These are phyloP conservation scores for Amblyjoppa fuscipennis DNA, from an alignment of 2,888 invertebrate species.

Conservation along the genomic window DNA sequence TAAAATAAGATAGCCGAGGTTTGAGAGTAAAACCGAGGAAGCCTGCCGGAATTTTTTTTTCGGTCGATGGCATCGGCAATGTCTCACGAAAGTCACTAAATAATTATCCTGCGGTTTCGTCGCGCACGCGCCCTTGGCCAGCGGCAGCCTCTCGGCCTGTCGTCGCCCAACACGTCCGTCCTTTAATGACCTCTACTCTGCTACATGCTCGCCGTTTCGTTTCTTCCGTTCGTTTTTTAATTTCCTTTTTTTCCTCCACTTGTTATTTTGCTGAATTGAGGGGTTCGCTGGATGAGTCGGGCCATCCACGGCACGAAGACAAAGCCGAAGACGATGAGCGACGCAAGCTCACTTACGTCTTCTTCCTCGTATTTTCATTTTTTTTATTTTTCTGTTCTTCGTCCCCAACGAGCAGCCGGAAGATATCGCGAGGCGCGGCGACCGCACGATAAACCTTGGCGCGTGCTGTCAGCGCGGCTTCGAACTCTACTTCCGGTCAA, in stretches of 20 bases:
- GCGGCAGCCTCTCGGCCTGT: slow-evolving; percentile 58
- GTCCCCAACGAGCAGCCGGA: slow-evolving; percentile 10
- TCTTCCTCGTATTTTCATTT: not conserved
- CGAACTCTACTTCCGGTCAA: slow-evolving; percentile 52
- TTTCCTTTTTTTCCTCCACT: slow-evolving; percentile 9
- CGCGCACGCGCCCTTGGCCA: slow-evolving; percentile 77
- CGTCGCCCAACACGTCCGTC: slow-evolving; percentile 69
- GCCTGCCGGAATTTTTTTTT: too few species aligned
- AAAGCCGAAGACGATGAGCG: slow-evolving; percentile 12
- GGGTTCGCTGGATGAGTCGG: slow-evolving; percentile 11
- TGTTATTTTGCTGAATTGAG: slow-evolving; percentile 29
- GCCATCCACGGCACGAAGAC: slow-evolving; percentile 8
- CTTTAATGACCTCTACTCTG: slow-evolving; percentile 70
- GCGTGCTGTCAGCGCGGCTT: slow-evolving; percentile 53
- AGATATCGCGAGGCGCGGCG: slow-evolving; percentile 20
- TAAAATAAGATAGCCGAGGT: not conserved
- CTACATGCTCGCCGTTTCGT: slow-evolving; percentile 41
- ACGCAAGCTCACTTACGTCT: slow-evolving; percentile 16
- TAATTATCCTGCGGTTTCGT: slow-evolving; percentile 70
- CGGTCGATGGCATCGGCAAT: not conserved
- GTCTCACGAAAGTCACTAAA: slow-evolving; percentile 55
- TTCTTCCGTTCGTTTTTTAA: not conserved
- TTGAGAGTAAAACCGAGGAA: not conserved
- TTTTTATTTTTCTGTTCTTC: not conserved
- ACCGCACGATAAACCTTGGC: slow-evolving; percentile 56